Evolutionary conservation across 2,113 vertebrate genomes (phyloP).

Genomic region (Cepphus grylle): DNA sequence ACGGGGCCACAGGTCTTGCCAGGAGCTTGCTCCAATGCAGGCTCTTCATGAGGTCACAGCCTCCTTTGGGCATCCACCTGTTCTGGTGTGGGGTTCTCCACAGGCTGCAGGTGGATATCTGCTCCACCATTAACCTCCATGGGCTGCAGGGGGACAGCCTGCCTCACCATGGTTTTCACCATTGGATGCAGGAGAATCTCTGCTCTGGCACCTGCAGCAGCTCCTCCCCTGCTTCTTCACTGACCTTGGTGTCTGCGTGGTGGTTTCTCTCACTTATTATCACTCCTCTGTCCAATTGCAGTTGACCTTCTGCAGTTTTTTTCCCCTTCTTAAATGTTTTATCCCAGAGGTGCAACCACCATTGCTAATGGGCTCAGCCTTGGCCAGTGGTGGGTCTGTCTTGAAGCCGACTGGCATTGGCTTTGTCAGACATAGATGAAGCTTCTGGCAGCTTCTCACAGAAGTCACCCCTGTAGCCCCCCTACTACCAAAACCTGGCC

Average conservation of each 20-base stretch:
- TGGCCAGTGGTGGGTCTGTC: neutral
- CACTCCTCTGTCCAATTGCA: neutral
- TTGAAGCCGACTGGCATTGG: neutral
- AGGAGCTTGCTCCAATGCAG: neutral
- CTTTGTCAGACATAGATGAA: neutral
- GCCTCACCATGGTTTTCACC: neutral
- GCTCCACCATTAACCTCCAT: neutral
- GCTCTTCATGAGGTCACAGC: neutral
- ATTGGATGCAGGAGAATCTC: neutral
- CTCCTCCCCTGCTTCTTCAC: neutral
- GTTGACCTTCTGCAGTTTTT: neutral
- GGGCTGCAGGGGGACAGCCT: neutral
- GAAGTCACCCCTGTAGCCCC: neutral
- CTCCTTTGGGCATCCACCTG: neutral
- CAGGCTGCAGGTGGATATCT: neutral
- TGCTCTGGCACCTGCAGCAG: neutral
- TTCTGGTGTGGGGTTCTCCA: neutral
- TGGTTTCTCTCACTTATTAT: neutral
- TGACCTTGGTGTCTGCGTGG: neutral
- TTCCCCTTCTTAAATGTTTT: neutral
- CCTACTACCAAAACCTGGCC: neutral
- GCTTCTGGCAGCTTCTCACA: neutral
- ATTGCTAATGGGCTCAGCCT: neutral
- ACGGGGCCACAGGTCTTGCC: neutral
- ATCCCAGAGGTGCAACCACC: neutral